phyloP scores from a whole-genome alignment of 1,140 invertebrate species.

The Wiebesia pumilae region DNA sequence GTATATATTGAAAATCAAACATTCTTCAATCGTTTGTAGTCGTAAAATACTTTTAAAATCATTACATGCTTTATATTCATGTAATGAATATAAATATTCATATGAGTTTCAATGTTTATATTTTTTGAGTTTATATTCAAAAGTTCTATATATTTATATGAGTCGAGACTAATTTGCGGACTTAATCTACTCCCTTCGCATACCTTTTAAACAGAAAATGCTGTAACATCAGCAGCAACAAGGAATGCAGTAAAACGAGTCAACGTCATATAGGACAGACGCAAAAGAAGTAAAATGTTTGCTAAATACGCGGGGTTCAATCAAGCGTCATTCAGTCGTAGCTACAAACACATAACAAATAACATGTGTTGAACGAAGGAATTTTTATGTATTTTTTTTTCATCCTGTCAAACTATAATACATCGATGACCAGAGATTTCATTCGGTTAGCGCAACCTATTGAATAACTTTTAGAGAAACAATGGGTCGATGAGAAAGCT shows the following conservation, averaged over 20 bases:
- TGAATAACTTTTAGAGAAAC: conserved; percentile 57
- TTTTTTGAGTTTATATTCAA: too few species aligned
- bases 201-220: neutral
- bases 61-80: too few species aligned
- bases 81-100: too few species aligned
- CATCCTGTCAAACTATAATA: conserved; percentile 8
- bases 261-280: conserved; percentile 12
- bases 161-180: neutral
- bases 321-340: conserved; percentile 60
- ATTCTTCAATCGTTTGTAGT: too few species aligned
- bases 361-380: conserved; percentile 41
- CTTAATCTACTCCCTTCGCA: neutral
- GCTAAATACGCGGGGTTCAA: conserved; percentile 59
- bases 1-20: too few species aligned
- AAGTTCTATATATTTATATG: too few species aligned
- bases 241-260: conserved; percentile 22
- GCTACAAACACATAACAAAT: conserved; percentile 53
- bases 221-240: neutral
- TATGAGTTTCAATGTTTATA: too few species aligned
- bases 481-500: conserved; percentile 35
- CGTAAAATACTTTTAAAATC: too few species aligned
- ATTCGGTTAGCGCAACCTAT: conserved; percentile 56
- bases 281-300: conserved; percentile 47
- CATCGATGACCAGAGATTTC: conserved; percentile 42
- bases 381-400: conserved; percentile 14